Evolutionary conservation across 2,888 invertebrate species (phyloP).

Genomic region (Syritta pipiens): DNA sequence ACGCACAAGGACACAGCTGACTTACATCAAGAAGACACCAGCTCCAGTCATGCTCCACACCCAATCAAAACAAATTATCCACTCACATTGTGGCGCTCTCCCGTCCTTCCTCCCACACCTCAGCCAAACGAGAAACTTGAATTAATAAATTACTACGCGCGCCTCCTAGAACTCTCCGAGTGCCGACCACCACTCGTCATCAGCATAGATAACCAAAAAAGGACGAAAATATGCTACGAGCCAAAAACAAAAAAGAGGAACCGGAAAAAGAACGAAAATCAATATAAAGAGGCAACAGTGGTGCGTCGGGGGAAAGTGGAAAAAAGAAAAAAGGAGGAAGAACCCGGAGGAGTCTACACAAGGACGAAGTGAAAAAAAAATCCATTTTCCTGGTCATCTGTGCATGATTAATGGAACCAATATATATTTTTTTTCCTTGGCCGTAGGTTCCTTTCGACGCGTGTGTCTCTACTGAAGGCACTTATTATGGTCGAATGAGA

Average conservation of each 20-base stretch:
- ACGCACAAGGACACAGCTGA: background rate
- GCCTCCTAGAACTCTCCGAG: constrained; percentile 25
- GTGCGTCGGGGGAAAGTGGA: constrained; percentile 4
- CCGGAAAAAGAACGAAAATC: constrained; percentile 57
- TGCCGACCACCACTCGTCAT: constrained; percentile 3
- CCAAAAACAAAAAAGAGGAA: constrained; percentile 15
- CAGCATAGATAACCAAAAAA: constrained; percentile 19
- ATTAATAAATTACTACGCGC: constrained; percentile 61
- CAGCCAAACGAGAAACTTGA: constrained; percentile 16
- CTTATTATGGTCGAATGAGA: constrained; percentile 40
- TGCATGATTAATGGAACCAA: constrained; percentile 69
- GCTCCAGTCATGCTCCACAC: no score
- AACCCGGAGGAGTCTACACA: constrained; percentile 28
- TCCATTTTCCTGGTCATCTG: constrained; percentile 68
- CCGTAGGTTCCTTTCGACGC: constrained; percentile 33
- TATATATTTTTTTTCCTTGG: constrained; percentile 32
- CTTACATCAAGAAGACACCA: constrained; percentile 27
- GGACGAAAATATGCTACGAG: constrained; percentile 32
- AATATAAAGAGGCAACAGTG: constrained; percentile 60
- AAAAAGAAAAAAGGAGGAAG: constrained; percentile 4
- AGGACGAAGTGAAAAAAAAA: constrained; percentile 66
- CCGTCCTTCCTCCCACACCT: background rate
- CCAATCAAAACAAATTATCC: constrained; percentile 45
- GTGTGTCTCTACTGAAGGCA: constrained; percentile 41
- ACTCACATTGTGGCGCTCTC: constrained; percentile 1